These are phyloP conservation scores for Acrocephalus kingi DNA, from an alignment of 2,113 vertebrate genomes.

Conservation along the genomic window DNA sequence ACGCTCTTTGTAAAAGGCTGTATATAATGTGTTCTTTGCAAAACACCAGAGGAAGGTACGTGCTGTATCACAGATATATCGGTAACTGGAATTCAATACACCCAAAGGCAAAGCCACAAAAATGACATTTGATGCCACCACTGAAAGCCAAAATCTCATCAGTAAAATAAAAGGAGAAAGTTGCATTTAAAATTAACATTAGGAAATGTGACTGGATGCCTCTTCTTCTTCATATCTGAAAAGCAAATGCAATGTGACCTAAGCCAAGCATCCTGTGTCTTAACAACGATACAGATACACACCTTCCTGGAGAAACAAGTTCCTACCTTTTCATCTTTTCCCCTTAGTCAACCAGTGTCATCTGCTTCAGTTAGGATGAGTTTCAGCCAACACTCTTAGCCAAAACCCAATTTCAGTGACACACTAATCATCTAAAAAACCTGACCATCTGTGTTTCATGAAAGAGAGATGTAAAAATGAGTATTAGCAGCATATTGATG, in stretches of 20 bases:
- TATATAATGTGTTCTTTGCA: no score
- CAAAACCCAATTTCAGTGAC: constrained; percentile 49
- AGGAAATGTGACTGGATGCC: not conserved
- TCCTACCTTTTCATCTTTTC: not conserved
- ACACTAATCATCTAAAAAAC: constrained; percentile 48
- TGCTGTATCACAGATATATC: not conserved
- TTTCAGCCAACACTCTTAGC: constrained; percentile 26
- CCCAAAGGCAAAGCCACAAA: not conserved
- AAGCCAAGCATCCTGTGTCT: not conserved
- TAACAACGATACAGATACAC: not conserved
- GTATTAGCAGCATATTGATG: constrained; percentile 63
- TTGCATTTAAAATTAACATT: not conserved
- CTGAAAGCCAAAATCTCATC: not conserved
- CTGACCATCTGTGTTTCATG: constrained; percentile 63
- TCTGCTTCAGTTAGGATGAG: not conserved
- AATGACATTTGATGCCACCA: not conserved
- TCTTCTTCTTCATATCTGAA: not conserved
- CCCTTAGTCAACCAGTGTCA: constrained; percentile 3
- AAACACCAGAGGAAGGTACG: not conserved
- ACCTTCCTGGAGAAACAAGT: not conserved
- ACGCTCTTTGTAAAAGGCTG: not conserved
- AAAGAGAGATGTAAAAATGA: constrained; percentile 51
- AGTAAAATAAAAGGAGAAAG: not conserved
- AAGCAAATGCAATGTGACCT: not conserved
- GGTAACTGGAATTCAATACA: not conserved